Base-by-base conservation (phyloP, 2,113 vertebrate genomes). In the Mionectes macconnelli region DNA sequence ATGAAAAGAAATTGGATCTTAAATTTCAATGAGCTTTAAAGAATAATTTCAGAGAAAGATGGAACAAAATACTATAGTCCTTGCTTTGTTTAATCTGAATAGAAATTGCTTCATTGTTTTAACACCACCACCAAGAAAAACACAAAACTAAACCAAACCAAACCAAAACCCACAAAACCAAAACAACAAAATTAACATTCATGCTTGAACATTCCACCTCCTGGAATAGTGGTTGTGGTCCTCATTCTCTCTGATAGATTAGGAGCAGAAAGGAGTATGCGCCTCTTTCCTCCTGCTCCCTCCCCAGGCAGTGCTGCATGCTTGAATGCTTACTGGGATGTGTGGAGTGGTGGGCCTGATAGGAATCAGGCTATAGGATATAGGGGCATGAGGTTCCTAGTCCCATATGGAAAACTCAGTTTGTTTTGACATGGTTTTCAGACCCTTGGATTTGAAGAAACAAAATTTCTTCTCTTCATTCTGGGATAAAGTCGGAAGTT, bases 311-410 rank as follows among this genome's bases (percentile, higher is more conserved):
- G 13, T 44, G 23, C 28, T 1, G 2, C 28, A 45, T 63, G 9
- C 19, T 35, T 35, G 9, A 0, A 0, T 3, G 0, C 1, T 2
- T 64, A 44, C 44, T 14, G 4, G 42, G 18, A 39, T 1, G 1
- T 1, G 2, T 37, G 40, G 52, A 42, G 27, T 19, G 20, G 27
- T 19, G 20, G 22, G 22, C 12, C 33, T n/a, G n/a, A n/a, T n/a
- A 62, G 63, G 57, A 23, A 27, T 55, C 24, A 50, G 52, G 16
- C 25, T 12, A 33, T 31, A 49, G 30, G 6, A 56, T 1, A 2
- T 18, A 44, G 18, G 17, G 5, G 1, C 25, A 24, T 33, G 37
- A 69, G 9, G 2, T 53, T 78, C 49, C 40, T 33, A 10, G 24
- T 4, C 35, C 15, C 31, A 22, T 25, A 18, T 9, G 13, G 37